phyloP scores from a whole-genome alignment of 2,888 invertebrate species.

The Ryuthela nishihirai region DNA sequence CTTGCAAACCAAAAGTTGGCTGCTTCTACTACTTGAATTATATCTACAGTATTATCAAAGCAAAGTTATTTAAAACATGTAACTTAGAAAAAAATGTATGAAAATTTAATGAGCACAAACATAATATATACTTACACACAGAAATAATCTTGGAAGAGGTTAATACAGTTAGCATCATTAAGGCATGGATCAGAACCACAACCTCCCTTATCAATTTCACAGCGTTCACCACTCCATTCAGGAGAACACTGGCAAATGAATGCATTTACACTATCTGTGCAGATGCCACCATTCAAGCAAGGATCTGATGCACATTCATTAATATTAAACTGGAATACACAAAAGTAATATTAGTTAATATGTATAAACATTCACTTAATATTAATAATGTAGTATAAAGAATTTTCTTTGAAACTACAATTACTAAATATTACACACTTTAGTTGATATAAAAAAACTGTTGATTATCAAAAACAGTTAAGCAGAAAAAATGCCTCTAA shows the following conservation, averaged over 20 bases:
- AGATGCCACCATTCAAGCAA: conserved; percentile 83
- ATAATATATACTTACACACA: conserved; percentile 61
- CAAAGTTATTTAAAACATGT: too few species aligned
- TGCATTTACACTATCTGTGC: conserved; percentile 76
- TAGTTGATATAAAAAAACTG: too few species aligned
- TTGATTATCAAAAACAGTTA: too few species aligned
- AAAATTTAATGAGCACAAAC: background rate
- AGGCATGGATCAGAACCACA: conserved; percentile 84
- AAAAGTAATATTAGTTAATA: background rate
- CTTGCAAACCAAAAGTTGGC: too few species aligned
- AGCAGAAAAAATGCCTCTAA: too few species aligned
- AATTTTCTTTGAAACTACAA: too few species aligned
- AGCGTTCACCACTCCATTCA: conserved; percentile 82
- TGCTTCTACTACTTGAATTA: too few species aligned
- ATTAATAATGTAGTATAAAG: too few species aligned
- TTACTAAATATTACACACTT: too few species aligned
- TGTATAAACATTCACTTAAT: background rate
- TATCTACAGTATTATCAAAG: too few species aligned
- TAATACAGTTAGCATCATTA: conserved; percentile 86
- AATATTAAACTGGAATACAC: conserved; percentile 31
- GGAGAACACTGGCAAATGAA: conserved; percentile 76
- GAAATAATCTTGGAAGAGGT: conserved; percentile 86
- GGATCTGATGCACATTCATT: conserved; percentile 67
- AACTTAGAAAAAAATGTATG: too few species aligned
- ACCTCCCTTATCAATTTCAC: conserved; percentile 81